Evolutionary conservation across 2,797 vertebrate genomes (phyloP).

Genomic region (Ptychadena robeensis): DNA sequence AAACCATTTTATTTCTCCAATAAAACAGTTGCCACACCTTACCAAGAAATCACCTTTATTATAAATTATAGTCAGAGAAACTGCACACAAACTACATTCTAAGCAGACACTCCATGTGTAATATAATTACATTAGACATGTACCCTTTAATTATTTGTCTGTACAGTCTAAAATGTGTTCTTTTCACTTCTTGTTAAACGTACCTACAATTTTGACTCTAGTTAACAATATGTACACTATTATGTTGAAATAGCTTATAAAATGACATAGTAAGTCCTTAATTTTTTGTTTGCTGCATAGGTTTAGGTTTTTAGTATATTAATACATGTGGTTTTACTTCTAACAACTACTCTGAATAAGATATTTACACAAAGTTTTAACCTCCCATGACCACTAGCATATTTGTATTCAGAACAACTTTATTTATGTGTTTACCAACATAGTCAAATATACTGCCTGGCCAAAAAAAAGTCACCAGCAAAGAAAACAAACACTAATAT

Average conservation of each 20-base stretch:
- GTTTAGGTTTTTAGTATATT: neutral
- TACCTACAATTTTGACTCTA: neutral
- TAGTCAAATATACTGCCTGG: no score
- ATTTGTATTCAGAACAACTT: no score
- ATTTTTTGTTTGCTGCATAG: neutral
- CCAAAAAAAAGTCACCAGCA: no score
- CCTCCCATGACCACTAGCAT: no score
- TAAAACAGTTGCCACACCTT: constrained; percentile 51
- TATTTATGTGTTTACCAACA: no score
- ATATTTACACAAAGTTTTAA: no score
- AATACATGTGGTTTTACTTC: neutral
- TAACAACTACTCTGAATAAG: no score
- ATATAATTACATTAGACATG: constrained; percentile 40
- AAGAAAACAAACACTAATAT: no score
- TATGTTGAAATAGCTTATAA: neutral
- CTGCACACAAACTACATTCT: constrained; percentile 19
- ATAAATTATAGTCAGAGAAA: constrained; percentile 15
- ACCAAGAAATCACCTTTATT: constrained; percentile 46
- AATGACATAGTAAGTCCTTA: neutral
- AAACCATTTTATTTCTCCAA: constrained; percentile 49
- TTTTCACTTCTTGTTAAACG: neutral
- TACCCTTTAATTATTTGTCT: constrained; percentile 52
- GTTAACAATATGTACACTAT: no score
- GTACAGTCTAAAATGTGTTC: neutral
- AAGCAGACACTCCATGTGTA: neutral